phyloP scores from a whole-genome alignment of 2,797 vertebrate genomes.

The Mormyrops attenuatus region DNA sequence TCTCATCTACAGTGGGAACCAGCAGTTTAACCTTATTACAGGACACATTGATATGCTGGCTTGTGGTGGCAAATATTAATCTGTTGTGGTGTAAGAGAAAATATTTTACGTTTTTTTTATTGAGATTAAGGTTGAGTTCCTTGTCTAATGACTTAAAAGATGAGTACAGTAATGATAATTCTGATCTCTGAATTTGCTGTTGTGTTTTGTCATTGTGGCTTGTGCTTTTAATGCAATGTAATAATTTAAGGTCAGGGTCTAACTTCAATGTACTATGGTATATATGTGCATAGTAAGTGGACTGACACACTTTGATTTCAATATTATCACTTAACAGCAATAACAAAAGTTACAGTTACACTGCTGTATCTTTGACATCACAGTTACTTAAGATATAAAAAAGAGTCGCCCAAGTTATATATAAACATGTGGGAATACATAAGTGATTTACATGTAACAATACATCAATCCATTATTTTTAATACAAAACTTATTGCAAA shows the following conservation, averaged over 20 bases:
- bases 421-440: neutral
- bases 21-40: slow-evolving; percentile 39
- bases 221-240: neutral
- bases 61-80: slow-evolving; percentile 41
- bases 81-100: slow-evolving; percentile 34
- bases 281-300: neutral
- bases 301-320: neutral
- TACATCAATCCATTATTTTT: neutral
- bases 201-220: neutral
- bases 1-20: slow-evolving; percentile 24
- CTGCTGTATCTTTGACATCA: neutral
- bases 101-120: neutral
- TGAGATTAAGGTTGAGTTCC: slow-evolving; percentile 10
- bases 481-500: neutral
- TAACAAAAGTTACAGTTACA: neutral
- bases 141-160: neutral
- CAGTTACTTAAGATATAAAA: neutral
- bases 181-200: slow-evolving; percentile 12
- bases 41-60: slow-evolving; percentile 33
- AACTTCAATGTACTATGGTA: neutral
- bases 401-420: neutral
- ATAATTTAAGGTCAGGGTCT: neutral
- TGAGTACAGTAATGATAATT: slow-evolving; percentile 12
- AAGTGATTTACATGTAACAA: neutral
- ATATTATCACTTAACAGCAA: neutral